Conservation (phyloP, 2,797 vertebrate genomes). For the Xenentodon cancila region DNA sequence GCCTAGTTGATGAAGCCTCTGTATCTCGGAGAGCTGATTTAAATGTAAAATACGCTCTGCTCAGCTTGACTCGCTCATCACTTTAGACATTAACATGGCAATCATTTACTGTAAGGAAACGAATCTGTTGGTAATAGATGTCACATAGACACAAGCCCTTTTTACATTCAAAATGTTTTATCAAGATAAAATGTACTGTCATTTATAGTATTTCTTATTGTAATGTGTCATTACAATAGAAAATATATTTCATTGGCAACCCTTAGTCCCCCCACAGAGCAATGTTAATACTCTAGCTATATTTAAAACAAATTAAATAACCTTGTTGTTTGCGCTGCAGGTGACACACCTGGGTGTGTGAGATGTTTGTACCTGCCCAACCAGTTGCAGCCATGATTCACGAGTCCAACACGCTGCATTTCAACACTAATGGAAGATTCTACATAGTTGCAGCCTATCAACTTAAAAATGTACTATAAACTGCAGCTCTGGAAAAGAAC, state of each 20-base stretch:
- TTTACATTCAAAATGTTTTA: too few relatives aligned
- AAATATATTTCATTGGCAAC: too few relatives aligned
- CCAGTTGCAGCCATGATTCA: conserved; percentile 58
- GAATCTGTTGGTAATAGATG: too few relatives aligned
- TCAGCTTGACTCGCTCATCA: not conserved
- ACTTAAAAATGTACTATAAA: not conserved
- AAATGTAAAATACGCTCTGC: conserved; percentile 24
- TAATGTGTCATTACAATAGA: too few relatives aligned
- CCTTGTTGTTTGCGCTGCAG: conserved; percentile 23
- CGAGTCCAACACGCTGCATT: conserved; percentile 31
- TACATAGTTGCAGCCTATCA: conserved; percentile 12
- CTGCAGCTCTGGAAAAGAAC: too few relatives aligned
- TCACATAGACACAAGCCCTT: too few relatives aligned
- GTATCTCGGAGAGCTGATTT: conserved; percentile 22
- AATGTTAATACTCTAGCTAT: not conserved
- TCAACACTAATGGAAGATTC: conserved; percentile 1
- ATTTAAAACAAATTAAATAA: not conserved
- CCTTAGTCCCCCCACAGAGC: not conserved
- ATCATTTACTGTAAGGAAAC: too few relatives aligned
- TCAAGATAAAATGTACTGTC: too few relatives aligned
- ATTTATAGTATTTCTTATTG: too few relatives aligned
- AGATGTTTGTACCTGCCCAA: conserved; percentile 68
- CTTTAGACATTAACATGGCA: too few relatives aligned
- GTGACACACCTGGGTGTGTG: conserved; percentile 59
- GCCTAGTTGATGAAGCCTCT: conserved; percentile 21